These are phyloP conservation scores for Pollenia griseotomentosa DNA, from an alignment of 2,888 invertebrate species.

Conservation along the genomic window DNA sequence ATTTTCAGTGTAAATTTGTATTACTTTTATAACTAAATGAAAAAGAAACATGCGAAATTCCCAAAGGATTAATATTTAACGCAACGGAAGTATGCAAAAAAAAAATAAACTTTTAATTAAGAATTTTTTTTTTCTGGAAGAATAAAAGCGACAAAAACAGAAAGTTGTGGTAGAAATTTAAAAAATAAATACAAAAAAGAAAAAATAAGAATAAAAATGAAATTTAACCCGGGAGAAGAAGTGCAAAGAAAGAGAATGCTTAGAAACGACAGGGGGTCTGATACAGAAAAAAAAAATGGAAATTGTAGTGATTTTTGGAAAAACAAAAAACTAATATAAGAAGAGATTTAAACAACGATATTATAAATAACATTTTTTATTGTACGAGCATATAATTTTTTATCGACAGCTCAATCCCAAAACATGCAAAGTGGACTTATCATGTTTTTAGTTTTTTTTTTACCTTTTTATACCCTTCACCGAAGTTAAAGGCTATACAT, in stretches of 20 bases:
- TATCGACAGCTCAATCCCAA: too few species aligned
- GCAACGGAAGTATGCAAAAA: slow-evolving; percentile 58
- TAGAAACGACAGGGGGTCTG: background rate
- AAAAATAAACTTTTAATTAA: slow-evolving; percentile 69
- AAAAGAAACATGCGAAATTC: slow-evolving; percentile 36
- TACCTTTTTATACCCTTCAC: too few species aligned
- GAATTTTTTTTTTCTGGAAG: slow-evolving; percentile 42
- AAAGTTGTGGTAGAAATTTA: slow-evolving; percentile 15
- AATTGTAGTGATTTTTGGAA: too few species aligned
- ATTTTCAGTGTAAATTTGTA: background rate
- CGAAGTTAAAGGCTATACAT: too few species aligned
- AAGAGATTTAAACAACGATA: too few species aligned
- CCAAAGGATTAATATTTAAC: slow-evolving; percentile 67
- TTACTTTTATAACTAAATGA: background rate
- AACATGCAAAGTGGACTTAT: too few species aligned
- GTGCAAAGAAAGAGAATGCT: background rate
- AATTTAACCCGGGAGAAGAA: background rate
- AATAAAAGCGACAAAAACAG: slow-evolving; percentile 16
- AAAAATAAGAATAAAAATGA: slow-evolving; percentile 16
- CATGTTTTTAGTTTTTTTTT: too few species aligned
- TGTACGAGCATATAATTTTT: too few species aligned
- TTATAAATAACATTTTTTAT: too few species aligned
- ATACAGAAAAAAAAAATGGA: too few species aligned
- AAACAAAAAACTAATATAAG: too few species aligned
- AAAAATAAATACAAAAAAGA: background rate